Evolutionary conservation across 1,140 invertebrate species (phyloP), one percentile per base, ranked within the genome.

Genomic region (Sarcophaga bullata): DNA sequence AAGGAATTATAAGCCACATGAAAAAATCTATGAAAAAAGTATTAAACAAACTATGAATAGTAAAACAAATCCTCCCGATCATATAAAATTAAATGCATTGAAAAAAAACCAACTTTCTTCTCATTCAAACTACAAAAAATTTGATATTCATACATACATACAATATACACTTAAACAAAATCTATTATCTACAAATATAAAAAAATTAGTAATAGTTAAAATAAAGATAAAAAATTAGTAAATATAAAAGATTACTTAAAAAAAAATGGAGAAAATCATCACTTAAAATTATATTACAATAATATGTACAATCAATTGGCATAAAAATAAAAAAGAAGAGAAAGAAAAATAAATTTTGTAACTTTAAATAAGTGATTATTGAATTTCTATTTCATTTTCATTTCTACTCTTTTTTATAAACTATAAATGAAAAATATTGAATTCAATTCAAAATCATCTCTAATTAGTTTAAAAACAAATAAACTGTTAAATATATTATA

Each of bases 321-420:
- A 19, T 68, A 68, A 68, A 19, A 19, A 25, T 25, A 37, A 37
- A 37, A 37, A 37, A 37, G 4, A 37, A 37, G 25, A 37, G 25
- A 37, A 37, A 37, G 25, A 37, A 37, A 37, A 37, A 37, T 19
- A 19, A 68, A 68, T 68, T 19, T 19, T 37, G 25, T 19, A 68
- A 68, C n/a, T 68, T 68, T 19, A 8, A 37, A 37, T 37, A 2
- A 6, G 3, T 68, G 62, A 15, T 68, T n/a, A 68, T 52, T 78
- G 75, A 78, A 78, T 50, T 78, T 81, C 46, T 73, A 81, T 73
- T 81, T 81, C 17, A n/a, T 72, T 81, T 81, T 13, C 50, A 52
- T 52, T 68, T 19, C 62, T 19, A 52, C 13, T 52, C 8, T 52
- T 52, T 6, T 52, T 52, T 68, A 68, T 58, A 37, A 37, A 37